Evolutionary conservation across 2,113 vertebrate species (phyloP).

Genomic region (Rhineura floridana): DNA sequence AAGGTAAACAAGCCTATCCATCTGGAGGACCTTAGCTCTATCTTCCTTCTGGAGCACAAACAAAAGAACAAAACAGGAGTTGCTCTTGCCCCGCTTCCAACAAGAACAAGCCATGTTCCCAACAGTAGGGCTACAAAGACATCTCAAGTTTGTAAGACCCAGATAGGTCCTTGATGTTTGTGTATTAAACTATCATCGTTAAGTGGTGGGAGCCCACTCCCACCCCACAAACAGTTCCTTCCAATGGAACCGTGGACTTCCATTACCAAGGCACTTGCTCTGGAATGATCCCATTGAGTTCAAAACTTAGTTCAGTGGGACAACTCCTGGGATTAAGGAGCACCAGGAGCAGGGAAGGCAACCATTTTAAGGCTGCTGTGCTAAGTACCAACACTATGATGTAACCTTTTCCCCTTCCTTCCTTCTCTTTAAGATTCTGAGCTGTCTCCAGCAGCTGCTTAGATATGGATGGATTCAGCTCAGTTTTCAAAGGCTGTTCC

Average conservation of each 20-base stretch:
- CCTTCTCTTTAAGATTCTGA: neutral
- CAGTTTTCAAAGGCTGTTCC: neutral
- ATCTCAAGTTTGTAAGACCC: neutral
- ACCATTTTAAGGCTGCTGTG: neutral
- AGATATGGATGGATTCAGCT: neutral
- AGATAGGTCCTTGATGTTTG: neutral
- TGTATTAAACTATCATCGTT: neutral
- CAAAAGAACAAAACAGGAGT: too few species aligned
- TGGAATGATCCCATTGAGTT: neutral
- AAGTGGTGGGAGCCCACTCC: neutral
- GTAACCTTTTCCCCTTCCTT: neutral
- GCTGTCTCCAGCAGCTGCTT: neutral
- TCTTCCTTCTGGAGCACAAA: too few species aligned
- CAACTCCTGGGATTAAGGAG: neutral
- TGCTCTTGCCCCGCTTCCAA: too few species aligned
- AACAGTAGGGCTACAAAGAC: neutral
- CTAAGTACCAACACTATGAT: neutral
- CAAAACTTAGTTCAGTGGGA: neutral
- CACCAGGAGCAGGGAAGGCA: slow-evolving; percentile 10
- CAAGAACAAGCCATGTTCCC: neutral
- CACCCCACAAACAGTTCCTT: neutral
- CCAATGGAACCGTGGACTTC: neutral
- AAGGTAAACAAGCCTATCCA: too few species aligned
- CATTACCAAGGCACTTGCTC: neutral
- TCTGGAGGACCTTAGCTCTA: too few species aligned